A percentile compares a stretch with the other conserved stretches of the same genome.
Conservation (phyloP, 2,888 invertebrate genomes). For the Ligdia adustata region DNA sequence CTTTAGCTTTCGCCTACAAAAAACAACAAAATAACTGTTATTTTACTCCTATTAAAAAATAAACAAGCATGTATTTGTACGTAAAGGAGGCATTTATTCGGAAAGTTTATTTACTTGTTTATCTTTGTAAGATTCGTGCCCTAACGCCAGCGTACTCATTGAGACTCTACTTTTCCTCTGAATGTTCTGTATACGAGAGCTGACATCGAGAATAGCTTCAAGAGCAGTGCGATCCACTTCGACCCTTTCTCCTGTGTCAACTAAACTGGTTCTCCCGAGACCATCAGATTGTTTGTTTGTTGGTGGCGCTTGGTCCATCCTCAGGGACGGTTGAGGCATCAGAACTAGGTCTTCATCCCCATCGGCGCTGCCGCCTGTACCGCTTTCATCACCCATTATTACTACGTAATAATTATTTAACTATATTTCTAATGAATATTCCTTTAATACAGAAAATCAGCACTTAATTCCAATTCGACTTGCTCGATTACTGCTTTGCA, state of each 20-base stretch:
- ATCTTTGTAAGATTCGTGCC: slow-evolving; percentile 76
- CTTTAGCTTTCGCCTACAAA: slow-evolving; percentile 85
- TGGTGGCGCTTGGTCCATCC: slow-evolving; percentile 20
- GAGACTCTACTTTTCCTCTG: slow-evolving; percentile 69
- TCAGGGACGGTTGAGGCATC: too few species aligned
- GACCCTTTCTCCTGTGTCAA: slow-evolving; percentile 42
- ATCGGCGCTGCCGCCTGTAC: slow-evolving; percentile 31
- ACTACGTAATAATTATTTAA: too few species aligned
- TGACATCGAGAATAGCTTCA: slow-evolving; percentile 71
- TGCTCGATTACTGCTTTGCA: too few species aligned
- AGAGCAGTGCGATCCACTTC: slow-evolving; percentile 71
- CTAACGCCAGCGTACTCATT: slow-evolving; percentile 69
- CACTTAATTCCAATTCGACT: too few species aligned
- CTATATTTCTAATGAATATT: too few species aligned
- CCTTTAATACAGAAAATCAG: too few species aligned
- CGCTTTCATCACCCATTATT: slow-evolving; percentile 52
- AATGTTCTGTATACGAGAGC: slow-evolving; percentile 63
- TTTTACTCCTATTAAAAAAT: slow-evolving; percentile 35
- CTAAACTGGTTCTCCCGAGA: not conserved
- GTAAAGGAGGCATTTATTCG: too few species aligned
- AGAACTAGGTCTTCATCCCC: slow-evolving; percentile 42
- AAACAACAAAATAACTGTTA: slow-evolving; percentile 36
- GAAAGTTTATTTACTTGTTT: slow-evolving; percentile 74
- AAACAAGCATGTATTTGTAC: slow-evolving; percentile 36
- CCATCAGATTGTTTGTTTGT: too few species aligned